Conservation (phyloP, 2,797 vertebrate species). For the Molothrus ater region DNA sequence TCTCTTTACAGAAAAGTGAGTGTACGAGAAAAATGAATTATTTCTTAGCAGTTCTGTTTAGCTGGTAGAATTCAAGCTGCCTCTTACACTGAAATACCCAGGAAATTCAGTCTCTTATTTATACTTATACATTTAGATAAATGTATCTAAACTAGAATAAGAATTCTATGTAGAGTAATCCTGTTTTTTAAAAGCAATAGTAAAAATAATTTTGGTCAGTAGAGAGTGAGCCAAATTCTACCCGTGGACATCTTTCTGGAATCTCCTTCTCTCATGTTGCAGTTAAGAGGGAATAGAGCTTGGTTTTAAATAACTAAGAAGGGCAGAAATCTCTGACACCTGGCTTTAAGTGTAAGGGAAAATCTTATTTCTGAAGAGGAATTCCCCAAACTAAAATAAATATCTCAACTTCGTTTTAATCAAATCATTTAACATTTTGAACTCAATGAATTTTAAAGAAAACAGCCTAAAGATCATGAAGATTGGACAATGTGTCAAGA, state of each 20-base stretch:
- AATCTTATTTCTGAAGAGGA: not conserved
- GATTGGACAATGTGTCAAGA: not conserved
- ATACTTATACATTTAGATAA: not conserved
- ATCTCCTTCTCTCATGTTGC: not conserved
- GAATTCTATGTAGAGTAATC: not conserved
- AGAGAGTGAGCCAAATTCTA: not conserved
- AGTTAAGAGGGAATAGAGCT: not conserved
- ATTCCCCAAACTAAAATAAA: not conserved
- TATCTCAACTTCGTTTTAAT: not conserved
- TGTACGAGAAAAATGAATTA: not conserved
- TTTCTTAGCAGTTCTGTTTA: not conserved
- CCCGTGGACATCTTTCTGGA: not conserved
- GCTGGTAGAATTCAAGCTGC: not conserved
- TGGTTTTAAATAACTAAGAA: not conserved
- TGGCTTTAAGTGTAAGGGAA: not conserved
- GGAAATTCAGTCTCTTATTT: not conserved
- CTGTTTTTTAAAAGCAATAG: not conserved
- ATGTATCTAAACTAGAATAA: not conserved
- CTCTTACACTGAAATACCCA: not conserved
- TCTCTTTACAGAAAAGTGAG: not conserved
- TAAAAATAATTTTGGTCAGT: not conserved
- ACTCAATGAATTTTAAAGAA: not conserved
- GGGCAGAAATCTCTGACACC: not conserved
- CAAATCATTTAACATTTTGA: not conserved
- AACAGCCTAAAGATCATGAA: not conserved